Evolutionary conservation across 2,797 vertebrate genomes (phyloP).

Genomic region (Dallia pectoralis): DNA sequence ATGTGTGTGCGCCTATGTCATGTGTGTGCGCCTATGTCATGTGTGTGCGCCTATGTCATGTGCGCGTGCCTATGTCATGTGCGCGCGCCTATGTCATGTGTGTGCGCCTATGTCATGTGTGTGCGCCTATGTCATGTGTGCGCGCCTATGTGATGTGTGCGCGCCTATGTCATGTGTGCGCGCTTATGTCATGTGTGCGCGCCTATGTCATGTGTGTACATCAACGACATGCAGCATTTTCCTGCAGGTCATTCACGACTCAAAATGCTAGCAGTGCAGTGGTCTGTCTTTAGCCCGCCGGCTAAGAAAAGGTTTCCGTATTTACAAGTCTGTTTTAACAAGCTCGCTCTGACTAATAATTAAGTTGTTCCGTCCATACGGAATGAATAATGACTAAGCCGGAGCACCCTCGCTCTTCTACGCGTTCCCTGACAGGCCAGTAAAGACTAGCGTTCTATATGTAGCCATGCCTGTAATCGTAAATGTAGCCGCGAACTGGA

Average conservation of each 20-base stretch:
- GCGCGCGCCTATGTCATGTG: too few relatives aligned
- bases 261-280: not conserved
- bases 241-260: not conserved
- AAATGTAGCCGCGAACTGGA: constrained; percentile 49
- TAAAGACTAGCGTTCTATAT: not conserved
- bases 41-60: too few relatives aligned
- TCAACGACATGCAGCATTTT: not conserved
- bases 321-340: constrained; percentile 69
- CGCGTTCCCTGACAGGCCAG: constrained; percentile 37
- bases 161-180: not conserved
- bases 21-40: too few relatives aligned
- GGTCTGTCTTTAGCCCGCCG: not conserved
- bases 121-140: too few relatives aligned
- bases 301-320: constrained; percentile 59
- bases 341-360: constrained; percentile 68
- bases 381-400: constrained; percentile 67
- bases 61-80: too few relatives aligned
- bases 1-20: constrained; percentile 20
- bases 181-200: constrained; percentile 9
- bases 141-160: constrained; percentile 6
- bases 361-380: constrained; percentile 64
- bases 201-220: not conserved
- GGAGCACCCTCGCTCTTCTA: constrained; percentile 37
- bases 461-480: constrained; percentile 55
- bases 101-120: too few relatives aligned